Conservation (phyloP, 2,797 vertebrate genomes). For the Peromyscus attwateri region DNA sequence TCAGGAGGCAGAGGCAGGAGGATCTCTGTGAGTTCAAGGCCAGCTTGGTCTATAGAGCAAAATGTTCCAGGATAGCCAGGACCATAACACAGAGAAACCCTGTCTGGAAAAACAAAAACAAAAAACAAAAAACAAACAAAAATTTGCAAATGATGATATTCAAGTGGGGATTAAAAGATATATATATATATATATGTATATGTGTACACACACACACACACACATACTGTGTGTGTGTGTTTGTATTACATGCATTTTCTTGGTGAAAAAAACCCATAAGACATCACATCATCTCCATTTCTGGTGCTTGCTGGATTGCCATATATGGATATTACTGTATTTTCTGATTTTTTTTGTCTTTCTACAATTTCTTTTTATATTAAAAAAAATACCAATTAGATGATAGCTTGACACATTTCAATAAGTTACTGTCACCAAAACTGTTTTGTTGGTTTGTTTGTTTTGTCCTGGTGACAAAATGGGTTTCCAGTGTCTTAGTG, state of each 20-base stretch:
- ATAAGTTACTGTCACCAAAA: neutral
- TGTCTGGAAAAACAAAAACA: no score
- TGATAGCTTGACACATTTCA: neutral
- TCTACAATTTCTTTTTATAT: slow-evolving; percentile 5
- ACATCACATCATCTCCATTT: neutral
- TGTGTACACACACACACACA: no score
- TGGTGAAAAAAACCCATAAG: neutral
- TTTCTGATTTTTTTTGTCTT: neutral
- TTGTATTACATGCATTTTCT: neutral
- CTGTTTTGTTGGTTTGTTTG: neutral
- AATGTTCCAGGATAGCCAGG: no score
- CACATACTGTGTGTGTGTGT: no score
- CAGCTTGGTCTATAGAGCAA: no score
- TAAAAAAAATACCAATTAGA: neutral
- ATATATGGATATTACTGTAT: neutral
- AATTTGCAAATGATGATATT: neutral
- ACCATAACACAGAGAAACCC: no score
- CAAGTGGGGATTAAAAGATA: slow-evolving; percentile 1
- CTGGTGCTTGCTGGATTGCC: neutral
- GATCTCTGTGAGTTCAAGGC: no score
- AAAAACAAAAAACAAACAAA: neutral
- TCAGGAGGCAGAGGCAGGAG: no score
- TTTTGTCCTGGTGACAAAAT: slow-evolving; percentile 5
- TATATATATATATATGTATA: no score
- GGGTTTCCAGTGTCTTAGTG: neutral